These are phyloP conservation scores for Archegozetes longisetosus DNA, from an alignment of 1,140 invertebrate species.

Conservation along the genomic window DNA sequence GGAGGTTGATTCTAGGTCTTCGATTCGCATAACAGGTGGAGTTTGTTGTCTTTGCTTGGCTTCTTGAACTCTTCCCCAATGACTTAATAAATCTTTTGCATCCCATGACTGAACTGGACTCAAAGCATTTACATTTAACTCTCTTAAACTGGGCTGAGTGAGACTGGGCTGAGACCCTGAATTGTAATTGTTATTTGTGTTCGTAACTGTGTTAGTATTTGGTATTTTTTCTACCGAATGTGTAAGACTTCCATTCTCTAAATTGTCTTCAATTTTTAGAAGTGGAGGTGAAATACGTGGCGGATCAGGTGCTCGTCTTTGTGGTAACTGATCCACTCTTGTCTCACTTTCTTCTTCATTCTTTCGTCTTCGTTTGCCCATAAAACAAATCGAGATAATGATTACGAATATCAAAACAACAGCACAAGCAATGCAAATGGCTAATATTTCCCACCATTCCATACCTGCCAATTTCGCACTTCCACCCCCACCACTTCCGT, in stretches of 20 bases:
- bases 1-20: neutral
- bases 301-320: neutral
- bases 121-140: conserved; percentile 8
- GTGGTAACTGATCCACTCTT: neutral
- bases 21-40: conserved; percentile 39
- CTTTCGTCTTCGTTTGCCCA: neutral
- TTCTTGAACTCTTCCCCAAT: conserved; percentile 19
- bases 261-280: neutral
- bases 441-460: neutral
- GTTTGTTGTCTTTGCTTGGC: conserved; percentile 31
- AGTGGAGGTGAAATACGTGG: neutral
- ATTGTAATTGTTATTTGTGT: neutral
- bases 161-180: neutral
- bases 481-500: neutral
- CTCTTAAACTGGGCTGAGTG: neutral
- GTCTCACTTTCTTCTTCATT: neutral
- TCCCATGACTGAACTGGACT: conserved; percentile 20
- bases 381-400: conserved; percentile 3
- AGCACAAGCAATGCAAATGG: neutral
- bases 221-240: neutral
- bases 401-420: conserved; percentile 2
- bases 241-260: neutral
- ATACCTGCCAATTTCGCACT: neutral
- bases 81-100: conserved; percentile 19
- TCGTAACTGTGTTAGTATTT: neutral